Evolutionary conservation across 2,113 vertebrate species (phyloP).

Genomic region (Damaliscus lunatus): DNA sequence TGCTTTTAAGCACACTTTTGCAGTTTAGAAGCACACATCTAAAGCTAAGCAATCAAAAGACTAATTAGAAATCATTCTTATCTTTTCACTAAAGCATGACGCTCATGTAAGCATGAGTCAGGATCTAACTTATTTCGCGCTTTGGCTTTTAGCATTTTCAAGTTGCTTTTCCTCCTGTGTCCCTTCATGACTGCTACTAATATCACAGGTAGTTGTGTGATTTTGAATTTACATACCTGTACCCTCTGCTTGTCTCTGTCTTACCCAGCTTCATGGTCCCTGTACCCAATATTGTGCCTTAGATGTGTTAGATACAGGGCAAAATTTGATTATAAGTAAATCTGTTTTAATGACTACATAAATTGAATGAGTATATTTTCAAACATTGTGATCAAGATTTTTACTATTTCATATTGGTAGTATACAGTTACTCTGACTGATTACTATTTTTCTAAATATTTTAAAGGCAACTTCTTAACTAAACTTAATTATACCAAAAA

Average conservation of each 20-base stretch:
- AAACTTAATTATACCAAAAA: background rate
- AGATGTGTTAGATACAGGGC: background rate
- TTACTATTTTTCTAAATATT: background rate
- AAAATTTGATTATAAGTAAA: background rate
- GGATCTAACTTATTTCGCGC: background rate
- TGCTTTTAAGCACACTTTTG: conserved; percentile 14
- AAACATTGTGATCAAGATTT: background rate
- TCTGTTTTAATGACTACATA: background rate
- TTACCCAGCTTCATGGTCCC: background rate
- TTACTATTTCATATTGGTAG: background rate
- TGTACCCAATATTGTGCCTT: background rate
- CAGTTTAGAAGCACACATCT: conserved; percentile 13
- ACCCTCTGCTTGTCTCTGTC: background rate
- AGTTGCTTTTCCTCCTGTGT: background rate
- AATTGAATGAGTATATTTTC: background rate
- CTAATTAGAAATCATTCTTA: conserved; percentile 39
- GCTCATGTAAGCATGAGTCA: background rate
- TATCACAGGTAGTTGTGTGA: background rate
- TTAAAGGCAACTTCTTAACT: background rate
- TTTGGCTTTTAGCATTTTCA: background rate
- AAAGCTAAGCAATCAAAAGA: conserved; percentile 10
- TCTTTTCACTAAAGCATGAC: conserved; percentile 39
- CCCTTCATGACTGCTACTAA: background rate
- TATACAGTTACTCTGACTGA: background rate
- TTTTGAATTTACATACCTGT: background rate